phyloP scores from a whole-genome alignment of 2,888 invertebrate genomes.

The Calameuta pallipes region DNA sequence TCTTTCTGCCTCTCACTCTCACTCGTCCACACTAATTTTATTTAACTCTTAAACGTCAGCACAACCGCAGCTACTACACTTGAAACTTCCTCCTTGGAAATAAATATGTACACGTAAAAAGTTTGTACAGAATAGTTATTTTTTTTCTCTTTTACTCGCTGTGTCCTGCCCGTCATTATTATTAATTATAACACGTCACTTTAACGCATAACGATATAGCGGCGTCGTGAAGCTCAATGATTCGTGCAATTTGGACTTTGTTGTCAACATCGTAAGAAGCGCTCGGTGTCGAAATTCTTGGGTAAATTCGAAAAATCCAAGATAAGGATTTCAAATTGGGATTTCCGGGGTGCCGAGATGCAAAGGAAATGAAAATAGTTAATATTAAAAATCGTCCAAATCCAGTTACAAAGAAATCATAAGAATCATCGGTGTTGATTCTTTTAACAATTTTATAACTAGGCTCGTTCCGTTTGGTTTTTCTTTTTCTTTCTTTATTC shows the following conservation, averaged over 20 bases:
- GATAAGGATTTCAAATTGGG: background rate
- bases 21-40: slow-evolving; percentile 24
- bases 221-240: background rate
- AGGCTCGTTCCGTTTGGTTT: slow-evolving; percentile 19
- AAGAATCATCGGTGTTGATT: background rate
- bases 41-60: slow-evolving; percentile 6
- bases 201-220: background rate
- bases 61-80: background rate
- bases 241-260: background rate
- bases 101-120: slow-evolving; percentile 56
- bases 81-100: slow-evolving; percentile 20
- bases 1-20: slow-evolving; percentile 15
- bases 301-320: background rate
- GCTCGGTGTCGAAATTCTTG: background rate
- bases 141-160: background rate
- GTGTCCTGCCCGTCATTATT: background rate
- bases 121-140: slow-evolving; percentile 53
- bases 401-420: background rate
- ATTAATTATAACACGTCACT: background rate
- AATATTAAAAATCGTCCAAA: background rate
- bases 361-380: background rate
- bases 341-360: background rate
- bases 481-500: background rate
- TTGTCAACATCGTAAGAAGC: background rate
- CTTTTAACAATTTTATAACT: background rate